Base-by-base conservation (phyloP, 2,113 vertebrate species). In the Phaetusa simplex region DNA sequence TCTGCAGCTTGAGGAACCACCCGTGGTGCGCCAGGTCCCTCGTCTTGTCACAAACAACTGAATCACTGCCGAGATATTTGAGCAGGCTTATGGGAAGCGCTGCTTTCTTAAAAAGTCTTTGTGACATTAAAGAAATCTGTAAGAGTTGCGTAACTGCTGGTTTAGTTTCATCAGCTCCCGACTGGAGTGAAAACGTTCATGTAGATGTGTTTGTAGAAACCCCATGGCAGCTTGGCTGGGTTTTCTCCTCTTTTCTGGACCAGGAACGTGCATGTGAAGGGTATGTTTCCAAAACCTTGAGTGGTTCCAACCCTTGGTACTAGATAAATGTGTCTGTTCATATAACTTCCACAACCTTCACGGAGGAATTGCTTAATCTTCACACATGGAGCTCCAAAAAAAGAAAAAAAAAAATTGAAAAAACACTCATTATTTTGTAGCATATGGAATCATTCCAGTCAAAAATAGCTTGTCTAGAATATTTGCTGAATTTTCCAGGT, bases 171-270 rank as follows among this genome's bases (percentile, higher is more conserved):
- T 6, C 81, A 62, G 14, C 19, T 49, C 43, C 50, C 34, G n/a
- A 5, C 7, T 15, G 47, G 47, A 24, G 32, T 15, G n/a, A 12
- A 72, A 15, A 27, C 0, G 0, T 10, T 40, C 11, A 1, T 0
- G 8, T 21, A 21, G 30, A 4, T 49, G 22, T 5, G 1, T 20
- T 66, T 0, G 2, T 9, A 45, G 53, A 42, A 66, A 9, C 18
- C 24, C 43, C 11, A 0, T 3, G 42, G 59, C 34, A 69, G 42
- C 32, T 32, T 42, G 38, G 49, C n/a, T 52, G 83, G 40, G 5
- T 42, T 20, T 29, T 30, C 71, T 13, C 36, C 55, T 32, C 21
- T 17, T 30, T 22, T 6, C 43, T 50, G 52, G 55, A 14, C 16
- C 26, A 27, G 71, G 23, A 55, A 3, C 0, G 12, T 53, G 5